Evolutionary conservation across 1,140 invertebrate genomes (phyloP).

Genomic region (Saccostrea cuccullata): DNA sequence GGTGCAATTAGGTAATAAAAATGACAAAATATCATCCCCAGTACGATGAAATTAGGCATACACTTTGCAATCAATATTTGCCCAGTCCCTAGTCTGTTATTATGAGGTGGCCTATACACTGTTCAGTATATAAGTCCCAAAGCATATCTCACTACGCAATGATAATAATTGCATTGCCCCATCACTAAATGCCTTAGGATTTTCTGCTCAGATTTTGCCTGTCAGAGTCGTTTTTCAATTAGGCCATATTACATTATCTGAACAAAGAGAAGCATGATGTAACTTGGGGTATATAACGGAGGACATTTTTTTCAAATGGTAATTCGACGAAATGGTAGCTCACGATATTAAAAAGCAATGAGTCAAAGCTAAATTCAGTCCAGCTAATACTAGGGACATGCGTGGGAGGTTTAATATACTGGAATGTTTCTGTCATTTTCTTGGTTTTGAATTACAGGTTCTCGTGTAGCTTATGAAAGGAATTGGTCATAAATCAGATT

Average conservation of each 20-base stretch:
- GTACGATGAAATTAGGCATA: constrained; percentile 17
- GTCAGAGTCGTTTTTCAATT: background rate
- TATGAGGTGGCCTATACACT: background rate
- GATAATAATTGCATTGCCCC: constrained; percentile 2
- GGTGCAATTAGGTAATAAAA: constrained; percentile 16
- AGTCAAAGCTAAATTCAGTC: too few species aligned
- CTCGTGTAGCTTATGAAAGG: too few species aligned
- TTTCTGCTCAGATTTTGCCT: constrained; percentile 28
- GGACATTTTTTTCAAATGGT: background rate
- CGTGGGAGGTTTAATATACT: too few species aligned
- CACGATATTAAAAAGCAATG: too few species aligned
- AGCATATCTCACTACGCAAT: constrained; percentile 17
- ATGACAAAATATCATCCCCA: constrained; percentile 1
- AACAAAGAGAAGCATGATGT: background rate
- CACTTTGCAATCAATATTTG: constrained; percentile 25
- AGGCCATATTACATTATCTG: background rate
- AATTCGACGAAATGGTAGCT: background rate
- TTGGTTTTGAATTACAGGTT: too few species aligned
- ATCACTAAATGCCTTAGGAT: background rate
- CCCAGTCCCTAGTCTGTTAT: background rate
- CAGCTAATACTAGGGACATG: too few species aligned
- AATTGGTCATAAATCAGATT: too few species aligned
- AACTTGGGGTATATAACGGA: background rate
- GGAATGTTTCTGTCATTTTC: too few species aligned
- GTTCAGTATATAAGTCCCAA: background rate